phyloP scores from a whole-genome alignment of 2,113 vertebrate species.

The Talpa occidentalis region DNA sequence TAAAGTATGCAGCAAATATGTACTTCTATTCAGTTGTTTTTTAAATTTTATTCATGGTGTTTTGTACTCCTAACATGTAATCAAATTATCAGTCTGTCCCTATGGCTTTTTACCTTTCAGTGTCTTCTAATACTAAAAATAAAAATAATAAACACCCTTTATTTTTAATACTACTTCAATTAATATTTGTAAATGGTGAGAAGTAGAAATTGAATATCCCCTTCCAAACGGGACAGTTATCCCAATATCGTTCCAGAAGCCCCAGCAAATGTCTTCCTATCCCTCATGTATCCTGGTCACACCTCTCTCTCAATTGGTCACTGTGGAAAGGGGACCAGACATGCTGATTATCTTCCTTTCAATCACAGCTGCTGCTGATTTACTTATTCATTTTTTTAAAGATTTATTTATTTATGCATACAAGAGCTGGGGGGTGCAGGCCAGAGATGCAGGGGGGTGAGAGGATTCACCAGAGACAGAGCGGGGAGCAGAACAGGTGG shows the following conservation, averaged over 20 bases:
- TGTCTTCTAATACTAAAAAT: not conserved
- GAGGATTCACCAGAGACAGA: no score
- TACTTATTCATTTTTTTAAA: no score
- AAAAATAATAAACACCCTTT: not conserved
- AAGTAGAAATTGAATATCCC: not conserved
- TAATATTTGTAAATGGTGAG: not conserved
- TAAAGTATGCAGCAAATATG: not conserved
- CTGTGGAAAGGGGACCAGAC: not conserved
- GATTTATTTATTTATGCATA: no score
- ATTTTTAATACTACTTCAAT: not conserved
- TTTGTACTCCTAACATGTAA: not conserved
- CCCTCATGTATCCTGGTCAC: not conserved
- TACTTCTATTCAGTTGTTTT: not conserved
- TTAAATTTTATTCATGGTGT: conserved; percentile 1
- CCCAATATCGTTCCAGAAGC: not conserved
- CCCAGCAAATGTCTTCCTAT: not conserved
- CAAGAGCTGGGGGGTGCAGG: no score
- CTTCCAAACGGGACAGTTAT: not conserved
- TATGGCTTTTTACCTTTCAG: not conserved
- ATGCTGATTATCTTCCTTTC: not conserved
- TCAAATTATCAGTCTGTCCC: no score
- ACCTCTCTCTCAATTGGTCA: not conserved
- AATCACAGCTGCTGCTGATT: no score
- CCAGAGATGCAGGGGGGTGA: no score
- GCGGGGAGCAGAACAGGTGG: no score